Evolutionary conservation across 2,888 invertebrate species (phyloP), one percentile per base, ranked within the genome.

Genomic region (Agrotis exclamationis): DNA sequence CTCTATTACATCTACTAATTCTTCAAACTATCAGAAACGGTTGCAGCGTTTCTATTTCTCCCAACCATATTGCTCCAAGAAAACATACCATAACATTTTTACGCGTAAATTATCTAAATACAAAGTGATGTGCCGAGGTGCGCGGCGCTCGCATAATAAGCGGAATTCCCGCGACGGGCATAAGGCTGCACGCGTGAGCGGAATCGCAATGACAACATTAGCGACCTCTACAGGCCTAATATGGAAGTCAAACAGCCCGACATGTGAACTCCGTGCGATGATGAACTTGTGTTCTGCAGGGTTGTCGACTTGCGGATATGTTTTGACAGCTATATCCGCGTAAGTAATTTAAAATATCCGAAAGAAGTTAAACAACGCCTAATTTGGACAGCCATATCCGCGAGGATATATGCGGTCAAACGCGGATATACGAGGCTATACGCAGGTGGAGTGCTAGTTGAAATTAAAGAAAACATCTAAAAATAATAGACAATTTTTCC

Each of bases 191-290:
- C 66, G 64, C 85, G 85, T 85, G 85, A 74, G 69, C n/a, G 28
- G 85, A 85, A 84, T 85, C 63, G 74, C 74, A 60, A 85, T 44
- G 77, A 62, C 74, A 48, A 75, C 71, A 85, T 85, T 85, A 85
- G 85, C 85, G 79, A 71, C 73, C 76, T 68, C 74, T 73, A 63
- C 74, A 59, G 76, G 74, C 84, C 85, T 83, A 84, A 85, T 85
- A 80, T 75, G 79, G 83, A 81, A 79, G 76, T 79, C 85, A 84
- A 84, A 84, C 85, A 69, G 62, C 63, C 79, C 85, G 83, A 80
- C 85, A 74, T 70, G 74, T 83, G 79, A 84, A 84, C 84, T 84
- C 69, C 70, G 74, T 76, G 65, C 74, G 58, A 69, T 74, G 81
- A 81, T 79, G 81, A 84, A 68, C 73, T 80, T 54, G 68, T 58